Evolutionary conservation across 2,888 invertebrate genomes (phyloP), one percentile per base, ranked within the genome.

Genomic region (Danaus chrysippus): DNA sequence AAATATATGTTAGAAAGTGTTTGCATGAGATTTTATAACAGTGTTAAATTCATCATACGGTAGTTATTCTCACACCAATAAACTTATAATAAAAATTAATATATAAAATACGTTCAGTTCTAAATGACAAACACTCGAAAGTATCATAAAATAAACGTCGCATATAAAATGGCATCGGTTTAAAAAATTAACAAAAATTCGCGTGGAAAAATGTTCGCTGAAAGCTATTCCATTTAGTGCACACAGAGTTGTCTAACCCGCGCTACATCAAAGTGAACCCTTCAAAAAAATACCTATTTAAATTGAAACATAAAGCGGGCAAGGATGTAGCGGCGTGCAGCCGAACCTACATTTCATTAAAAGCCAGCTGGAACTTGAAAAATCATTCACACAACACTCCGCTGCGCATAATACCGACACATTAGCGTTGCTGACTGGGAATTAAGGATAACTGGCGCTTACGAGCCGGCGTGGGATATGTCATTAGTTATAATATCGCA

Each of bases 401-500:
- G 75, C 71, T 68, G 69, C 71, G 76, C 71, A 75, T 77, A 73
- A 72, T 69, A 66, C 69, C 70, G 62, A 69, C 72, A 74, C 76
- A 79, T 81, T 77, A 78, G 63, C 72, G 70, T 68, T 65, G 64
- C 23, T 65, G 69, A 68, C 68, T 70, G 67, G 63, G 69, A 76
- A 73, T 76, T 74, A 76, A 77, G 72, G 68, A 71, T 70, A 76
- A 71, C 73, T 71, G 66, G 66, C 75, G 76, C 76, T 80, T 78
- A 73, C 77, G 78, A 76, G 72, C 73, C 73, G 78, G 81, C 84
- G 84, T 83, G 81, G 85, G 82, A 84, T 82, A 85, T 82, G 76
- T 82, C 83, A 86, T 86, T 86, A 85, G 82, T 76, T 79, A 81
- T 81, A 84, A 82, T 84, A 85, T 82, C 77, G 75, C 78, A 75